Evolutionary conservation across 2,113 vertebrate genomes (phyloP).

Genomic region (Acrocephalus kingi): DNA sequence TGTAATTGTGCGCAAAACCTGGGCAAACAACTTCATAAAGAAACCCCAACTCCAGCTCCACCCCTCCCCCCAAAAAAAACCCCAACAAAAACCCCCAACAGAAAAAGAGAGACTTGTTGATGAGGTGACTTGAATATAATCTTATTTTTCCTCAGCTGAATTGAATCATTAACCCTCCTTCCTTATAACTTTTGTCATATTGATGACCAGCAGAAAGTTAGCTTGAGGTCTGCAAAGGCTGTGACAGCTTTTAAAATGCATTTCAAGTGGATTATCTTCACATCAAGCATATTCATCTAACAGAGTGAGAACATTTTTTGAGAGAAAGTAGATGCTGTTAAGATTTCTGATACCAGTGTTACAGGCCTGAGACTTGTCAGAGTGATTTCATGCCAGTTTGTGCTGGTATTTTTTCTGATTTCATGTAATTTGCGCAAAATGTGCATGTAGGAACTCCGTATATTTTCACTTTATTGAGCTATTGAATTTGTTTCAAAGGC

Average conservation of each 20-base stretch:
- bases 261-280: neutral
- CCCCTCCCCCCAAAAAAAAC: accelerated
- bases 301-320: neutral
- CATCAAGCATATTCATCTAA: neutral
- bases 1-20: neutral
- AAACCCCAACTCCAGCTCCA: neutral
- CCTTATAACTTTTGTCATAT: neutral
- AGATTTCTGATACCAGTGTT: neutral
- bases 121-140: neutral
- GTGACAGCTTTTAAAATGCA: neutral
- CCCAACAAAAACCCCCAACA: neutral
- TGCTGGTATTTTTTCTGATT: neutral
- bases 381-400: neutral
- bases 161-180: neutral
- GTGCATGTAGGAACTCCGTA: neutral
- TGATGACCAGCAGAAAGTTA: neutral
- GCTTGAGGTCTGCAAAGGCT: neutral
- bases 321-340: neutral
- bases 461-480: neutral
- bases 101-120: neutral
- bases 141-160: neutral
- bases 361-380: neutral
- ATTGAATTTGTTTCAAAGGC: neutral
- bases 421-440: neutral
- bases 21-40: neutral